Conservation (phyloP, 2,888 invertebrate species). For the Dorcus hopei region DNA sequence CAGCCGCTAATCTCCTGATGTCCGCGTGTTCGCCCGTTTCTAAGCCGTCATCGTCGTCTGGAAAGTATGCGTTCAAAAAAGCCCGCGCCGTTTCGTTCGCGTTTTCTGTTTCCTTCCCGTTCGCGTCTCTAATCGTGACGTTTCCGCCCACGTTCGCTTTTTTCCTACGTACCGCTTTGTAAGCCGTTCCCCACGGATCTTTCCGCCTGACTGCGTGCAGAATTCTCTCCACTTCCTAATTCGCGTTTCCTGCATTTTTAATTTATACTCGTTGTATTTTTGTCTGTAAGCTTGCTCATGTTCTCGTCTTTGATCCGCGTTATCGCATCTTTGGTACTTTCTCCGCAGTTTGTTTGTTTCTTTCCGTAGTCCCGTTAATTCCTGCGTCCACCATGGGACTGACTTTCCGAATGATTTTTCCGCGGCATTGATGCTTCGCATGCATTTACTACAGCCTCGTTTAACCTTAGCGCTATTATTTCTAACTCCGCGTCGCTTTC, state of each 20-base stretch:
- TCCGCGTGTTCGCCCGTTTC: background rate
- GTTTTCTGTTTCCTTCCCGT: constrained; percentile 3
- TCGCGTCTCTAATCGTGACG: background rate
- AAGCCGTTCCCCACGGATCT: constrained; percentile 19
- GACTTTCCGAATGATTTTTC: background rate
- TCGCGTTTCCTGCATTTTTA: background rate
- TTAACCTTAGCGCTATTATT: background rate
- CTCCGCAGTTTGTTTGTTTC: constrained; percentile 2
- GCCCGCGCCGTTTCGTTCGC: constrained; percentile 1
- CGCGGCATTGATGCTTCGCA: constrained; percentile 11
- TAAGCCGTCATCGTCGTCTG: constrained; percentile 2
- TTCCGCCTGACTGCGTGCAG: constrained; percentile 1
- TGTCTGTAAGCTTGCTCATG: background rate
- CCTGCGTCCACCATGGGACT: constrained; percentile 20
- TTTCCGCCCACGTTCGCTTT: background rate
- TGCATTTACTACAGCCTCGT: constrained; percentile 3
- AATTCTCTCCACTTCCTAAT: constrained; percentile 14
- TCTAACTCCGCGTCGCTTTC: background rate
- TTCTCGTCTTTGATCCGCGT: background rate
- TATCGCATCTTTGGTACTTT: background rate
- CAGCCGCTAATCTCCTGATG: background rate
- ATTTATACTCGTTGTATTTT: constrained; percentile 6
- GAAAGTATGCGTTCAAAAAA: constrained; percentile 7
- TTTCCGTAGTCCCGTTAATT: constrained; percentile 5
- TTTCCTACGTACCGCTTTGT: constrained; percentile 5